phyloP scores from a whole-genome alignment of 2,888 invertebrate species.

The Drosophila acutilabella region DNA sequence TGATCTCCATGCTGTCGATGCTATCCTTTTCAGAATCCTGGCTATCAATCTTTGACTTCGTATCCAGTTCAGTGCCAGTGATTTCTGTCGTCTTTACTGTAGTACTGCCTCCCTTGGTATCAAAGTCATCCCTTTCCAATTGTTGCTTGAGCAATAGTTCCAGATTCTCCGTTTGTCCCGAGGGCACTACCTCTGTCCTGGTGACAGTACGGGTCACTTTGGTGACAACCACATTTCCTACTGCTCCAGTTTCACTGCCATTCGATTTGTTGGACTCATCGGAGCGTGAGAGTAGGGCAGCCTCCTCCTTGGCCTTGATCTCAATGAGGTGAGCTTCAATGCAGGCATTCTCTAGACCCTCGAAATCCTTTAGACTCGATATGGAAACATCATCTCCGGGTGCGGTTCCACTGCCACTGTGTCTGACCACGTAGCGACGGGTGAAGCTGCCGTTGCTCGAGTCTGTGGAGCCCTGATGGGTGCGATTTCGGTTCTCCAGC shows the following conservation, averaged over 20 bases:
- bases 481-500: constrained; percentile 90
- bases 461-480: constrained; percentile 91
- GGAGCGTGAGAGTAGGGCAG: constrained; percentile 88
- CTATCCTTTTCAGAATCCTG: constrained; percentile 87
- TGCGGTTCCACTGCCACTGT: constrained; percentile 86
- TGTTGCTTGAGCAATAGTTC: constrained; percentile 85
- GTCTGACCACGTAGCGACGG: constrained; percentile 89
- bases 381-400: constrained; percentile 92
- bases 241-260: constrained; percentile 78
- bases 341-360: constrained; percentile 95
- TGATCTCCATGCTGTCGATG: constrained; percentile 89
- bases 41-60: constrained; percentile 74
- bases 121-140: constrained; percentile 81
- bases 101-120: constrained; percentile 84
- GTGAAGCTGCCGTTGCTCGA: constrained; percentile 93
- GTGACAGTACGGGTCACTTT: constrained; percentile 77
- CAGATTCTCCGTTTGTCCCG: constrained; percentile 70
- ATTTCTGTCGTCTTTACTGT: constrained; percentile 88
- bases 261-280: constrained; percentile 85
- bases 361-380: constrained; percentile 96
- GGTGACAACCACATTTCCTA: constrained; percentile 65
- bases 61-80: constrained; percentile 88
- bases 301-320: constrained; percentile 93
- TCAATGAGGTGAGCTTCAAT: constrained; percentile 93
- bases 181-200: constrained; percentile 73